A percentile compares a stretch with the other conserved stretches of the same genome.
phyloP scores from a whole-genome alignment of 2,888 invertebrate species.

The Lymantria dispar region DNA sequence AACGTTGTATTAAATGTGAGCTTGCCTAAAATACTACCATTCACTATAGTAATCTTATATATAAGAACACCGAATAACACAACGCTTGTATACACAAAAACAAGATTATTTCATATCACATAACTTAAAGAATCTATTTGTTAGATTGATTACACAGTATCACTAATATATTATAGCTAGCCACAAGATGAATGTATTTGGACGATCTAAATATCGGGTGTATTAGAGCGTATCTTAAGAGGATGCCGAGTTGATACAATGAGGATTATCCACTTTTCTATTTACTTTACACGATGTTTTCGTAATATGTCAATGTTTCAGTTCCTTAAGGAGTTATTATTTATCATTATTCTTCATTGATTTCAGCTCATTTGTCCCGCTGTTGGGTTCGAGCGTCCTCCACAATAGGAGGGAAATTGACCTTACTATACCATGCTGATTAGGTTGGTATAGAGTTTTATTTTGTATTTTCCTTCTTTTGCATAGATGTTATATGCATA shows the following conservation, averaged over 20 bases:
- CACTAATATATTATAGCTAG: conserved; percentile 42
- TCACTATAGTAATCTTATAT: too few relatives aligned
- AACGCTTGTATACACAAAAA: neutral
- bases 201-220: conserved; percentile 31
- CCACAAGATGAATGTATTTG: conserved; percentile 20
- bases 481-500: too few relatives aligned
- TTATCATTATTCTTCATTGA: too few relatives aligned
- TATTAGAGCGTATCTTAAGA: conserved; percentile 35
- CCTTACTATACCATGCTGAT: too few relatives aligned
- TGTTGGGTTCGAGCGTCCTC: too few relatives aligned
- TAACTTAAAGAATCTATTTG: conserved; percentile 13
- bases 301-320: neutral
- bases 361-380: too few relatives aligned
- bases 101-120: neutral
- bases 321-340: neutral
- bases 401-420: too few relatives aligned
- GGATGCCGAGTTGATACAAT: conserved; percentile 15
- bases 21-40: too few relatives aligned
- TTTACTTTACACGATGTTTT: neutral
- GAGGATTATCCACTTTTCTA: conserved; percentile 22
- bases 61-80: too few relatives aligned
- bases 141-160: conserved; percentile 29
- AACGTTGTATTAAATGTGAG: too few relatives aligned
- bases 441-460: too few relatives aligned
- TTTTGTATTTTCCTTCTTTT: too few relatives aligned